A percentile compares a stretch with the other conserved stretches of the same genome.
These are phyloP conservation scores for Crocodylus rhombifer DNA, from an alignment of 2,797 vertebrate species.

Conservation along the genomic window DNA sequence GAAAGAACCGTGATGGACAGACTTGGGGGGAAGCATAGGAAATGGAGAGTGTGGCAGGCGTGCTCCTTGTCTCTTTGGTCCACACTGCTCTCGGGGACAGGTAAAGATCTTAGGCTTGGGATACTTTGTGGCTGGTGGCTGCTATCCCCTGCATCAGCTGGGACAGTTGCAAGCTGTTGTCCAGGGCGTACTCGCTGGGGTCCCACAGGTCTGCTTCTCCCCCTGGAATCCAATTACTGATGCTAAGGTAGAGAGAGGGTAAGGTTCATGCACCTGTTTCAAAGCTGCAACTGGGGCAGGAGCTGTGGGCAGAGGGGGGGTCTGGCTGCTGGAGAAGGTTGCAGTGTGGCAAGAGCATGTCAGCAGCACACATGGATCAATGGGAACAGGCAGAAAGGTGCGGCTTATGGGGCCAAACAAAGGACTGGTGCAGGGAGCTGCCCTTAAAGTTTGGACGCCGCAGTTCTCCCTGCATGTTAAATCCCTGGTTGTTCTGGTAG, in stretches of 20 bases:
- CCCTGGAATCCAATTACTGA: neutral
- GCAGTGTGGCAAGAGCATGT: neutral
- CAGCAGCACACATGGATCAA: neutral
- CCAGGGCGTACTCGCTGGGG: neutral
- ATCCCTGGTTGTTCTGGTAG: neutral
- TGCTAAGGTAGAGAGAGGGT: neutral
- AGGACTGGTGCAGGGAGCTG: neutral
- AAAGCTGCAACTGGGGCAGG: neutral
- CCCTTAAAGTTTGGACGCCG: neutral
- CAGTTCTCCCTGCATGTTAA: neutral
- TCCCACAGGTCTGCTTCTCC: neutral
- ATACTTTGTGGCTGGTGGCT: neutral
- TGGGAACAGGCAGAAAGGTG: neutral
- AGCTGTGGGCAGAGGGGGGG: neutral
- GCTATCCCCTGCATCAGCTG: neutral
- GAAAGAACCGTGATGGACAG: too few species aligned
- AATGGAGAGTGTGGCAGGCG: neutral
- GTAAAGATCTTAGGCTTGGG: neutral
- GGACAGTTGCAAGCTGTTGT: too few species aligned
- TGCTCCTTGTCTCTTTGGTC: neutral
- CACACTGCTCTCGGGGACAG: neutral
- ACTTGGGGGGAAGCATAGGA: neutral
- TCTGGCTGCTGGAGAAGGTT: neutral
- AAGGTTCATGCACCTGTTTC: neutral
- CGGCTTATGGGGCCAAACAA: neutral